Evolutionary conservation across 2,888 invertebrate species (phyloP), one percentile per base, ranked within the genome.

Genomic region (Acleris cristana): DNA sequence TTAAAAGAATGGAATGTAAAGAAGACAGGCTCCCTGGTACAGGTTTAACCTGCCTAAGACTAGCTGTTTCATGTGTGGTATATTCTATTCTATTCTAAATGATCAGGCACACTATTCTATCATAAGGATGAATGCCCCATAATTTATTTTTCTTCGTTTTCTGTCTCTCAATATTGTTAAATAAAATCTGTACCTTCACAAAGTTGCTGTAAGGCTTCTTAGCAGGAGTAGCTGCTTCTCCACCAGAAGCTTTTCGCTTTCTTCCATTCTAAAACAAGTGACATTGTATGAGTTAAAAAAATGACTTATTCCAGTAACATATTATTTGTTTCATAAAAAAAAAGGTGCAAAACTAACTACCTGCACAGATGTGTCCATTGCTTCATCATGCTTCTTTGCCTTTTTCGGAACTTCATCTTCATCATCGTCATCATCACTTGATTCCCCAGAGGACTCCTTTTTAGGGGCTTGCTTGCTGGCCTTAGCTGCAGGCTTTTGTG

Each of bases 151-250:
- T 34, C 10, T 10, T 26, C 26, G 2, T 0, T 8, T 1, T 8
- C 7, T 10, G 10, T 34, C 2, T 34, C 34, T 16, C 16, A 2
- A 6, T 48, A 18, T 48, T 14, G 16, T 48, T n/a, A 16, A n/a
- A 18, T 5, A 18, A 18, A 48, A 4, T 21, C 70, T 66, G 60
- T 81, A 94, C 94, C 88, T 96, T 96, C 0, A 96, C 95, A 80
- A 96, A 96, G 79, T 96, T 96, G 71, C 77, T 93, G 80, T 96
- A 96, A 60, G 93, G 92, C 71, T 95, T 95, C 73, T 94, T 94
- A 8, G 91, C 85, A 65, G 90, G 87, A 40, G 84, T 85, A 10
- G 77, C 76, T 59, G 77, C 76, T 59, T 87, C 89, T 55, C 80
- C 86, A 70, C 79, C 90, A 45, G 91, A 91, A 21, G 87, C 87